Evolutionary conservation across 2,888 invertebrate genomes (phyloP), one percentile per base, ranked within the genome.

Genomic region (Monopis laevigella): DNA sequence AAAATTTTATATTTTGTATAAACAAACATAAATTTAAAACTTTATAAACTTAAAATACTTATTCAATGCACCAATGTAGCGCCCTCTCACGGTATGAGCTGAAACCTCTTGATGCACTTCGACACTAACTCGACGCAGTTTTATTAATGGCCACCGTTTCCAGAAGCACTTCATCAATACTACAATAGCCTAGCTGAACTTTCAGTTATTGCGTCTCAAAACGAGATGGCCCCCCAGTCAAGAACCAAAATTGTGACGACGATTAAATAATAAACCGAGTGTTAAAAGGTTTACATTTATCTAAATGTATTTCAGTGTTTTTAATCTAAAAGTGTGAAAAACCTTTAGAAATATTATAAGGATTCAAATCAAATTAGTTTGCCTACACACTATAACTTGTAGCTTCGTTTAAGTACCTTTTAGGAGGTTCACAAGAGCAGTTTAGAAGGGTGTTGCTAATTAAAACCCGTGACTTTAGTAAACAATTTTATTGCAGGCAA

Each of bases 401-500:
- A 27, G n/a, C n/a, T n/a, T n/a, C n/a, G n/a, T n/a, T 27, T 27
- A 27, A n/a, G 7, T 16, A 21, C 11, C 19, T 21, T 36, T 36
- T 36, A 21, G 36, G 17, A 12, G 21, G 17, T 19, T 29, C 12
- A 36, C 48, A 53, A 49, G 51, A 46, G 43, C 40, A 47, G 42
- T 49, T 46, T 52, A 51, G 55, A 27, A 50, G 36, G 48, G 53
- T 51, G 38, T 32, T 55, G 58, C 59, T 67, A 68, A 70, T 69
- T 65, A 66, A 64, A 59, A 58, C 51, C 56, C 51, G 52, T 58
- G 54, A 56, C 51, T 59, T 55, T 54, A 52, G 65, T 65, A 75
- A 74, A 78, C 73, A 75, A 46, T 64, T 75, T 75, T 75, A 77
- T 68, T 63, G 60, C 13, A 56, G 39, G 59, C 67, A 70, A 73